Evolutionary conservation across 2,888 invertebrate species (phyloP), one percentile per base, ranked within the genome.

Genomic region (Ophion ellenae): DNA sequence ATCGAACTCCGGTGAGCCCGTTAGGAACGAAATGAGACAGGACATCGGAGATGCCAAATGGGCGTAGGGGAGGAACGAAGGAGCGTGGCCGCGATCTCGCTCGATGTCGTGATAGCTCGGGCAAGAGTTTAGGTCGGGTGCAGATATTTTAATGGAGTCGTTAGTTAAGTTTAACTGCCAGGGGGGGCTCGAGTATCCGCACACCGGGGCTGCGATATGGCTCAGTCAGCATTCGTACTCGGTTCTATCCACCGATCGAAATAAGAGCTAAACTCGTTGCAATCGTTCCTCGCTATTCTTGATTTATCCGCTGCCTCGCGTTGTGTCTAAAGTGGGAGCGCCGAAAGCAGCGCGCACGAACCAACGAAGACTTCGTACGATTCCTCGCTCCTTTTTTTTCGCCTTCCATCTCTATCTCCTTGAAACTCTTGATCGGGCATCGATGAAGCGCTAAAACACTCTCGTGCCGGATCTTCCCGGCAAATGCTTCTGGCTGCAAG

Each of bases 121-220:
- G 57, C 36, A 11, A 77, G 36, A 64, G 40, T 61, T 14, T 73
- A 78, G 77, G 67, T 66, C 36, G 77, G 73, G 88, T 87, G 90
- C 85, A 88, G 89, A 90, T 90, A 89, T 87, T 91, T 75, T 90
- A 90, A 91, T 92, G 90, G 89, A 90, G 90, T 88, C 90, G 90
- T 91, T 92, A 90, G 90, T 91, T 90, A 90, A 90, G 90, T 91
- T 91, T 91, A 91, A 91, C 90, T 87, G 89, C 87, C 87, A 88
- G 86, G 36, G 80, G 40, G 63, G 59, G 32, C 81, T 79, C 77
- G 82, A 66, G 75, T 82, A 79, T 75, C 64, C 69, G 66, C 59
- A 77, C 47, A 77, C 61, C 69, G 77, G 28, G 66, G 69, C 47
- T 75, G 64, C 78, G 64, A 77, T 90, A 82, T 88, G 91, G 88